Evolutionary conservation across 2,113 vertebrate genomes (phyloP).

Genomic region (Sinocyclocheilus maitianheensis): DNA sequence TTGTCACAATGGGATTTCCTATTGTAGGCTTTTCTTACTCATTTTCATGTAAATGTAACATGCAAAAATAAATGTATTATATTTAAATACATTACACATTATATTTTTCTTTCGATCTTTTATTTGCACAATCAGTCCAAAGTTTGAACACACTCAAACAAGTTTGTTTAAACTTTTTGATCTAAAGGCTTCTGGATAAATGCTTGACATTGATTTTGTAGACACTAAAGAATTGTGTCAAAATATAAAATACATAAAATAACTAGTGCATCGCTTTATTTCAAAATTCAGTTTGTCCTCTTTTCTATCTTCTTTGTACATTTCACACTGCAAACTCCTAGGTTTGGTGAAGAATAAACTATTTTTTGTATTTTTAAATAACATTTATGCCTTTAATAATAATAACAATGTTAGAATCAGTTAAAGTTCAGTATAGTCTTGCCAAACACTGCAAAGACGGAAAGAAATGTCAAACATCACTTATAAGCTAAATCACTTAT

Average conservation of each 20-base stretch:
- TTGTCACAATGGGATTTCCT: no score
- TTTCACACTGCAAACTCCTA: background rate
- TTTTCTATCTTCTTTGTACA: background rate
- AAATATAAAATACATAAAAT: no score
- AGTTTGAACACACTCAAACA: background rate
- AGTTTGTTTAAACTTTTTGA: background rate
- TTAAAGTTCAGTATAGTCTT: background rate
- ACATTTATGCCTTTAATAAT: background rate
- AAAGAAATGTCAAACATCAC: background rate
- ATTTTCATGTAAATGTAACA: no score
- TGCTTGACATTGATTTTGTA: no score
- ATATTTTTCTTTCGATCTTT: no score
- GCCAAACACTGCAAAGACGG: background rate
- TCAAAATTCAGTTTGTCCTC: background rate
- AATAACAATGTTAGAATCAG: background rate
- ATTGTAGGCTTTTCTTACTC: no score
- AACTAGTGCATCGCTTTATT: background rate
- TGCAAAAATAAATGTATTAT: no score
- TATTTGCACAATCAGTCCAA: no score
- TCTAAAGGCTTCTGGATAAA: no score
- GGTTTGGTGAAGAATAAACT: background rate
- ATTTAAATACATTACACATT: no score
- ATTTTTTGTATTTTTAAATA: background rate
- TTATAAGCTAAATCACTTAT: background rate
- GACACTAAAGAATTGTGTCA: no score